Conservation (phyloP, 1,140 invertebrate genomes). For the Gryllus bimaculatus region DNA sequence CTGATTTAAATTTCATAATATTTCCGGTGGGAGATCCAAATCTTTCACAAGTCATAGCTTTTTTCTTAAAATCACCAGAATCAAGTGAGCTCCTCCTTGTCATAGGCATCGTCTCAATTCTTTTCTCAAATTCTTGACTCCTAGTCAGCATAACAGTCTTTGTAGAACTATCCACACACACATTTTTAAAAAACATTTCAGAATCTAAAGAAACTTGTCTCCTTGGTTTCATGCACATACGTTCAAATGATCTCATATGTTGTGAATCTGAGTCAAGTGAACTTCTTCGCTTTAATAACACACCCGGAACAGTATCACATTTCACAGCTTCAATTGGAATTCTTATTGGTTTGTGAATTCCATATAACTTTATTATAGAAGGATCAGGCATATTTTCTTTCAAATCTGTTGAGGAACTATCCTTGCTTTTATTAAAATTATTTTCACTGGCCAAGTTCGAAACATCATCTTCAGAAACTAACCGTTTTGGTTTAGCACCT, state of each 20-base stretch:
- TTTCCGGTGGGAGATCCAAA: background rate
- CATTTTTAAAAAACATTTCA: background rate
- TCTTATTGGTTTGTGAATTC: background rate
- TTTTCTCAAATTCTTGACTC: conserved; percentile 7
- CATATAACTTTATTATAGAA: background rate
- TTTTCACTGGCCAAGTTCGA: conserved; percentile 8
- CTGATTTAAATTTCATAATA: background rate
- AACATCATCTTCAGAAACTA: conserved; percentile 15
- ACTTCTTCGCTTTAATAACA: background rate
- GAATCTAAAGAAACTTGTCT: background rate
- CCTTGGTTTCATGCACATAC: background rate
- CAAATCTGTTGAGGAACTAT: background rate
- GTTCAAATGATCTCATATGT: background rate
- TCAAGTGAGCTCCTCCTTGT: conserved; percentile 22
- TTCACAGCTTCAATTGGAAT: background rate
- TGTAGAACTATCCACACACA: background rate
- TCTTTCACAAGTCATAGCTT: conserved; percentile 27
- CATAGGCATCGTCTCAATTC: background rate
- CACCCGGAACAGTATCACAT: background rate
- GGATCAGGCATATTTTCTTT: background rate
- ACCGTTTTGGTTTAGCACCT: conserved; percentile 25
- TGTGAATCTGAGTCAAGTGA: background rate
- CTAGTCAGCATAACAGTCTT: background rate
- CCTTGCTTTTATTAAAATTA: conserved; percentile 23
- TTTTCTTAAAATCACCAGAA: conserved; percentile 29